These are phyloP conservation scores for Haliaeetus leucogaster DNA, from an alignment of 2,113 vertebrate species.

Conservation along the genomic window DNA sequence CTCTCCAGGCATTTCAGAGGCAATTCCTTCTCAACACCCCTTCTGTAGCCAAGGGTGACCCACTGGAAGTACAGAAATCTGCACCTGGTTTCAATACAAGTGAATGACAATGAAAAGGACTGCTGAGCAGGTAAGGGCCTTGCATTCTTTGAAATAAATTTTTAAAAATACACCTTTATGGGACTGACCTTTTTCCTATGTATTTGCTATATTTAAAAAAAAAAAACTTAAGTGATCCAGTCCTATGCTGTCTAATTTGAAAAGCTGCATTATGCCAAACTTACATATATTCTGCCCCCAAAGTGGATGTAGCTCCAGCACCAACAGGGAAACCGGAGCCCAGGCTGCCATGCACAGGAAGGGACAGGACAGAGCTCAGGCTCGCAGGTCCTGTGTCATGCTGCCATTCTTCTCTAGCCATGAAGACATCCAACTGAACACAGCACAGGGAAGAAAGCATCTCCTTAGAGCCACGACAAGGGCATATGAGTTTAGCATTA, in stretches of 20 bases:
- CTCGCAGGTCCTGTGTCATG: rapidly evolving
- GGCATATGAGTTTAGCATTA: background rate
- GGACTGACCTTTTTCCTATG: background rate
- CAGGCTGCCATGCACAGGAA: rapidly evolving
- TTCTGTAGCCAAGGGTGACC: background rate
- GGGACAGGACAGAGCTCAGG: background rate
- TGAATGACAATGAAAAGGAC: background rate
- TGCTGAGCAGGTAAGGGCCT: background rate
- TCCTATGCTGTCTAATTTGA: background rate
- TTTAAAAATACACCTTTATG: background rate
- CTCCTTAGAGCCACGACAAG: background rate
- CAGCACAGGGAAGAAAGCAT: background rate
- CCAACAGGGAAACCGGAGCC: background rate
- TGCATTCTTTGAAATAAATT: no score
- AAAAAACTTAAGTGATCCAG: background rate
- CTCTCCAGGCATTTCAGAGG: background rate
- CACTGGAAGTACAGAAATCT: background rate
- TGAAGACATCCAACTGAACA: background rate
- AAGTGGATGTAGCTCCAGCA: background rate
- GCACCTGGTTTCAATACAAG: background rate
- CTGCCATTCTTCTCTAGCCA: background rate
- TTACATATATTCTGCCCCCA: rapidly evolving
- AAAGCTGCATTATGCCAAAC: background rate
- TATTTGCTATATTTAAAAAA: background rate
- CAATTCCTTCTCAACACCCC: background rate